Evolutionary conservation across 1,140 invertebrate genomes (phyloP), one percentile per base, ranked within the genome.

Genomic region (Drosophila pandora): DNA sequence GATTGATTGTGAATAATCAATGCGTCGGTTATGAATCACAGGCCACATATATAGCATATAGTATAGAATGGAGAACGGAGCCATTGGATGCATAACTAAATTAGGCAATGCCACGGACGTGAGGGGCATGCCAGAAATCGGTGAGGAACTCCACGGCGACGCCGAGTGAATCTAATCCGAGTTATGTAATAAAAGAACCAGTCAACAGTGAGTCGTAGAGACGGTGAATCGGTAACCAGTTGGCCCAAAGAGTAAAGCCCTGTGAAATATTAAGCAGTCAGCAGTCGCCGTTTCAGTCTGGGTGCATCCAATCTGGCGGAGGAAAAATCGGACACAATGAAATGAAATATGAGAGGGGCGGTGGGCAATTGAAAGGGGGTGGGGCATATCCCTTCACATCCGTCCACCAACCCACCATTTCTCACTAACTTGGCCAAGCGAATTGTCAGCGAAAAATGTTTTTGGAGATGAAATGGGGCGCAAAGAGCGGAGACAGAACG

Each of bases 151-250:
- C 49, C 53, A 3, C 47, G 32, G 13, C 50, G 53, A 13, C 25
- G 10, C n/a, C 13, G 32, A 17, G 12, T 22, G 49, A 52, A 67
- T 71, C 77, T 71, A 87, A 87, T 61, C 62, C 58, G 59, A 78
- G 73, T 84, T 69, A 84, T 80, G 57, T 74, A 77, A 84, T 82
- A 82, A 87, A 81, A 81, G 82, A 81, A 55, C 65, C 70, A 77
- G 49, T 68, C 62, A 73, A 53, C 63, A 67, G 49, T 37, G 10
- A 28, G 25, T 17, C 17, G 17, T 17, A 17, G 17, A 17, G 17
- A 34, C 32, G 7, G 48, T 41, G 54, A 41, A 12, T 45, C 60
- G 49, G 57, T 64, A 13, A 49, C 45, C 52, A 30, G 76, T 28
- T 28, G 25, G 25, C 25, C 25, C 25, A 28, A 7, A 28, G 25